Conservation (phyloP, 1,140 invertebrate species). For the Drosophila mojavensis region DNA sequence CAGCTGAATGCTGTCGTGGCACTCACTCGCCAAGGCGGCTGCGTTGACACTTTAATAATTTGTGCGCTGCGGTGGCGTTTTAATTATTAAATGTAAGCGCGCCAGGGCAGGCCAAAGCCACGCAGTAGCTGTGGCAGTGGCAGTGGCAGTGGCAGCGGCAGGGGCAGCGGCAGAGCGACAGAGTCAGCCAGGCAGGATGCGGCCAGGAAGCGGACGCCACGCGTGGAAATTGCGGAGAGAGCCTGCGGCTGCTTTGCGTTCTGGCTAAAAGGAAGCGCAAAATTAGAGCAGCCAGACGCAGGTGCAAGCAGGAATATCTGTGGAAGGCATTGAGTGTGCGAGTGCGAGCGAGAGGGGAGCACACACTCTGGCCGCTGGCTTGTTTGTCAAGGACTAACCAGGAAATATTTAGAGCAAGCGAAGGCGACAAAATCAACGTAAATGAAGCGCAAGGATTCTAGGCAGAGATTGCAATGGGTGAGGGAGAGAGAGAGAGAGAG, state of each 20-base stretch:
- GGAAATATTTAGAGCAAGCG: conserved; percentile 65
- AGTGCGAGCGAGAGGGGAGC: not conserved
- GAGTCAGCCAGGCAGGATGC: conserved; percentile 16
- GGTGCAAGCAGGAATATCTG: conserved; percentile 10
- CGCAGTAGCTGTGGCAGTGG: not conserved
- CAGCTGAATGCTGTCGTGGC: not conserved
- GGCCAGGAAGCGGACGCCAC: conserved; percentile 62
- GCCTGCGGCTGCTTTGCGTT: conserved; percentile 51
- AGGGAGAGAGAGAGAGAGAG: no score
- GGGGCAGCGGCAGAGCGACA: not conserved
- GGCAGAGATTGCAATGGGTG: not conserved
- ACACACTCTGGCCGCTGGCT: conserved; percentile 17
- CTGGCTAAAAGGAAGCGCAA: conserved; percentile 51
- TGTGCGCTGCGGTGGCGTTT: conserved; percentile 72
- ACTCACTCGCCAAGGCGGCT: conserved; percentile 33
- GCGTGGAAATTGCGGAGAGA: conserved; percentile 65
- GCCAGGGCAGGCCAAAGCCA: conserved; percentile 12
- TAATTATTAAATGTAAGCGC: conserved; percentile 80
- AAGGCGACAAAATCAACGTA: conserved; percentile 69
- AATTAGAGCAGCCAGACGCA: conserved; percentile 61
- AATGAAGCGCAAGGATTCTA: conserved; percentile 66
- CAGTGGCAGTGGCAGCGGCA: conserved; percentile 1
- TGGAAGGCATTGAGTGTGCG: not conserved
- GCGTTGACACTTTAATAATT: conserved; percentile 82
- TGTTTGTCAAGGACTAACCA: conserved; percentile 63